Evolutionary conservation across 2,888 invertebrate genomes (phyloP), one percentile per base, ranked within the genome.

Genomic region (Tillus elongatus): DNA sequence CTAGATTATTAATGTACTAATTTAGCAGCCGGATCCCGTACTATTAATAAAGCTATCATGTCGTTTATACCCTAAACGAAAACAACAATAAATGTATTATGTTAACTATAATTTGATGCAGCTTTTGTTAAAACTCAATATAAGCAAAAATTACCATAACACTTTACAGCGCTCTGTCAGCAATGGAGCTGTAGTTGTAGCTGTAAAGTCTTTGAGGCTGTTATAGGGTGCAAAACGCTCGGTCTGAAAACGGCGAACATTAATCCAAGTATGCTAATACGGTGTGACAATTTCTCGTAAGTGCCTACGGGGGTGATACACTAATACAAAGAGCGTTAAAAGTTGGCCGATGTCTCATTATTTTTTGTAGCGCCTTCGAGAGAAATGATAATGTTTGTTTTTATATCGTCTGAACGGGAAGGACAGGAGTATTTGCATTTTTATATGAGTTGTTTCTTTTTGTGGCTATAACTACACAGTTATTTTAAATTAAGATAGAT

Each of bases 301-400:
- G 45, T 43, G 46, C 45, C 44, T 44, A 43, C 46, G 41, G 45
- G 46, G 50, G 45, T 44, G 48, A 49, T 45, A 47, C 43, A 45
- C 49, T 47, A 50, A 51, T 49, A 48, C 49, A 52, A 50, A 52
- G 49, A 47, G 52, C 52, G 51, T 56, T 55, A 56, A 57, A 58
- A 58, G 50, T 58, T 57, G 47, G 45, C 49, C 52, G 46, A 53
- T 54, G 53, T 53, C 57, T 58, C 58, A 54, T 60, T 59, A 58
- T 58, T 59, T 58, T 58, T 57, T 56, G 56, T 54, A 47, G 52
- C 50, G 56, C 56, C 53, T 57, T 53, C 48, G 54, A 56, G 57
- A 55, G 55, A 52, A 48, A 56, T 53, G 53, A 56, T 58, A 58
- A 60, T 57, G 56, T 57, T 57, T 56, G 57, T 54, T 57, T 58